Base-by-base conservation (phyloP, 2,797 vertebrate genomes). In the Sciurus vulgaris region DNA sequence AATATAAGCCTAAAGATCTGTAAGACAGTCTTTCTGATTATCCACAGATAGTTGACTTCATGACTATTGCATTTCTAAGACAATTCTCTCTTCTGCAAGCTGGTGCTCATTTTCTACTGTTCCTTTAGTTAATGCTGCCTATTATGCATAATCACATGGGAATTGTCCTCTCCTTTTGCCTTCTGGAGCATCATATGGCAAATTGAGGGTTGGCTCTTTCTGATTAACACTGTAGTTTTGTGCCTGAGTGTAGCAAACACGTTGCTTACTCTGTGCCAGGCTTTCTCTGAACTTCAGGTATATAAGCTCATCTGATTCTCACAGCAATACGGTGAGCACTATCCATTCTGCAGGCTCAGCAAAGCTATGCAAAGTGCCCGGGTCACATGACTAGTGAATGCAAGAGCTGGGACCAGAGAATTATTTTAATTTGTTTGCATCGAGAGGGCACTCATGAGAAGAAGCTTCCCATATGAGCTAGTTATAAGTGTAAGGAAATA, bases 21-120 rank as follows among this genome's bases (percentile, higher is more conserved):
- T 89, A 49, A 95, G 95, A 95, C 73, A 97, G 59, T 94, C 17
- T 90, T 92, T 92, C 79, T 94, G 47, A 96, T 97, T 97, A 97
- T 90, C 41, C 86, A 95, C 82, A 96, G 89, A 92, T 7, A 96
- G 77, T 96, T 96, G 85, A 89, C 33, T 96, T 35, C 20, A 83
- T 86, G 54, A 86, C 93, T 91, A 51, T 65, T 47, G 9, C 61
- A 51, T 88, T 91, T 44, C 61, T 61, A 41, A n/a, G 41, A 5
- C 24, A 84, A 7, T 35, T 93, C 78, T 97, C 82, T 72, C 89
- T 87, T 86, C 59, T 96, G 86, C 28, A 74, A 51, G 10, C 49
- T 44, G 81, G 10, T 35, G 38, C 44, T 94, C 85, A 72, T 41
- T 76, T 77, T 86, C 69, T 26, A 35, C 0, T 49, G 33, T 20